Evolutionary conservation across 2,888 invertebrate genomes (phyloP).

Genomic region (Diachrysia chrysitis): DNA sequence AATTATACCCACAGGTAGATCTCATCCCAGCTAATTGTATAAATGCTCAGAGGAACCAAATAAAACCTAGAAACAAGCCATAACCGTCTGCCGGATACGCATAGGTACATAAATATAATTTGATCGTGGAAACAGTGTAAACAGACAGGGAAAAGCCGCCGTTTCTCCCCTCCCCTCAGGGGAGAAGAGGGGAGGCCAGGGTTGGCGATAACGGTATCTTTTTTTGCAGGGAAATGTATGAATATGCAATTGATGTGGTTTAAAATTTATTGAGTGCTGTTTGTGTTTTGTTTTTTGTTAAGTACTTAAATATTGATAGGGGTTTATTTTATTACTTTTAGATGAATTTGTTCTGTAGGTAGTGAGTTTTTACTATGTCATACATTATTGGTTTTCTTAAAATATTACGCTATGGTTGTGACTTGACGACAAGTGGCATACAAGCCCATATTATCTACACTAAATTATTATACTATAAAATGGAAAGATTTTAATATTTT

Average conservation of each 20-base stretch:
- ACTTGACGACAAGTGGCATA: too few relatives aligned
- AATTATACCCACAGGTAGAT: neutral
- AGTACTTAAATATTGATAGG: neutral
- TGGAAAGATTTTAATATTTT: too few relatives aligned
- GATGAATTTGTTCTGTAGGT: too few relatives aligned
- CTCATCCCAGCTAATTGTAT: neutral
- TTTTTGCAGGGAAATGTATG: constrained; percentile 5
- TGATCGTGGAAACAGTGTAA: constrained; percentile 34
- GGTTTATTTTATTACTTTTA: too few relatives aligned
- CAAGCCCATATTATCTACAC: too few relatives aligned
- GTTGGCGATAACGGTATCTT: constrained; percentile 19
- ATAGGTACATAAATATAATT: constrained; percentile 52
- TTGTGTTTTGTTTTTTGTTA: neutral
- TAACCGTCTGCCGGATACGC: constrained; percentile 38
- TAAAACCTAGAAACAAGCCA: constrained; percentile 25
- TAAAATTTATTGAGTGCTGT: neutral
- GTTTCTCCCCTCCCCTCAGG: constrained; percentile 39
- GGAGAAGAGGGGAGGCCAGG: constrained; percentile 13
- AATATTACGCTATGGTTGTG: too few relatives aligned
- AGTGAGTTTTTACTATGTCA: too few relatives aligned
- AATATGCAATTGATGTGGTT: constrained; percentile 9
- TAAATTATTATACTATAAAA: too few relatives aligned
- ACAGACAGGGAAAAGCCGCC: constrained; percentile 40
- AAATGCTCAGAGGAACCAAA: constrained; percentile 32
- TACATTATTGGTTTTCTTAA: too few relatives aligned